These are phyloP conservation scores for Enteromius unitaeniatus DNA, from an alignment of 2,797 vertebrate species.

Conservation along the genomic window DNA sequence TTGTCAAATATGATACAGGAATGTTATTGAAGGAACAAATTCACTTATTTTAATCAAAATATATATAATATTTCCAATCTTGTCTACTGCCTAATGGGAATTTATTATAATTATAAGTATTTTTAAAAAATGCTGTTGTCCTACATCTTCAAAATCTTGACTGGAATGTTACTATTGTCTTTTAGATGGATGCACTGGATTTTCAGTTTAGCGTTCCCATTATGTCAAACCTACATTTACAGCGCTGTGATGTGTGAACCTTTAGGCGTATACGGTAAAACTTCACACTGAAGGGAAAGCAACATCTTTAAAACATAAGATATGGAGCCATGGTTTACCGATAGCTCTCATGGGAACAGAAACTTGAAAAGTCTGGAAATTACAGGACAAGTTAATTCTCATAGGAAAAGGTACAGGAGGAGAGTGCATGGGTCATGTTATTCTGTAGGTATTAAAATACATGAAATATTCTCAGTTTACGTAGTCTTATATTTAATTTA, in stretches of 20 bases:
- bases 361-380: background rate
- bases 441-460: background rate
- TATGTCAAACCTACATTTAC: slow-evolving; percentile 21
- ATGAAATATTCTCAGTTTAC: background rate
- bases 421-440: background rate
- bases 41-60: background rate
- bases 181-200: background rate
- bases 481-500: background rate
- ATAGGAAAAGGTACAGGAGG: slow-evolving; percentile 11
- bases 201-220: slow-evolving; percentile 9
- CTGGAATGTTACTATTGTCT: background rate
- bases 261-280: slow-evolving; percentile 9
- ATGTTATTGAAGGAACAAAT: background rate
- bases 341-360: slow-evolving; percentile 1
- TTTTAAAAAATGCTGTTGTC: background rate
- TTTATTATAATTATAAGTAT: background rate
- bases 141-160: background rate
- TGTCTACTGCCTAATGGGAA: background rate
- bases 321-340: background rate
- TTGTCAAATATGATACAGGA: background rate
- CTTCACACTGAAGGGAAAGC: background rate
- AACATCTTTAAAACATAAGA: slow-evolving; percentile 30
- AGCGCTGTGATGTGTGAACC: background rate
- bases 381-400: slow-evolving; percentile 24
- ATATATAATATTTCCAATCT: background rate